phyloP scores from a whole-genome alignment of 2,113 vertebrate genomes.

The Cricetomys ansorgei region DNA sequence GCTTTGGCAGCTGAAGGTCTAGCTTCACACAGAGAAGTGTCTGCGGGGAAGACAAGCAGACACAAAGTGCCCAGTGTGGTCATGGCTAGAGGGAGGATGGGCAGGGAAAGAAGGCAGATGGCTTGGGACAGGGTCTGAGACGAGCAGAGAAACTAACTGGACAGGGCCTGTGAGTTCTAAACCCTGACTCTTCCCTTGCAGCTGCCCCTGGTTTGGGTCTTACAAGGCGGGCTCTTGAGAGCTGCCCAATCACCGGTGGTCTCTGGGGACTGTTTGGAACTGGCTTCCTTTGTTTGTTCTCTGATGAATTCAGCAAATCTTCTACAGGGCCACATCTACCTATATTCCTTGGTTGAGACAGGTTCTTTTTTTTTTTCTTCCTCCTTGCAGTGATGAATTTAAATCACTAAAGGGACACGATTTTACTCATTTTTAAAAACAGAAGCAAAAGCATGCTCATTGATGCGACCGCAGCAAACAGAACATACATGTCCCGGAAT shows the following conservation, averaged over 20 bases:
- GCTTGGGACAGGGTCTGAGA: neutral
- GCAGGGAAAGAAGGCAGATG: neutral
- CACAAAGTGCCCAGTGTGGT: too few relatives aligned
- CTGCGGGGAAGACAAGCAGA: neutral
- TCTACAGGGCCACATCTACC: neutral
- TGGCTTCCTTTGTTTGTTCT: constrained; percentile 36
- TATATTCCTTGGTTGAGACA: neutral
- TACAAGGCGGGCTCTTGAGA: neutral
- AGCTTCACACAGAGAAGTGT: neutral
- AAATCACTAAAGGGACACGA: neutral
- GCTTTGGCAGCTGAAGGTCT: neutral
- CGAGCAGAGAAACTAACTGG: neutral
- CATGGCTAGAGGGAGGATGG: neutral
- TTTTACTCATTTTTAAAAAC: constrained; percentile 33
- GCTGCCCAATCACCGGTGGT: neutral
- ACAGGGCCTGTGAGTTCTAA: neutral
- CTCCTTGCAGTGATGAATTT: neutral
- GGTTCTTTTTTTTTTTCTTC: neutral
- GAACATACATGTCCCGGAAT: constrained; percentile 50
- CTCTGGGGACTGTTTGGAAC: constrained; percentile 56
- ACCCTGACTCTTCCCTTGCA: neutral
- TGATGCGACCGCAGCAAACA: neutral
- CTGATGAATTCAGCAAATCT: neutral
- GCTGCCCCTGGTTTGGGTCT: neutral
- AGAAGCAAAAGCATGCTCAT: neutral